These are phyloP conservation scores for Lycocerus yunnanus DNA, from an alignment of 2,888 invertebrate genomes.

Conservation along the genomic window DNA sequence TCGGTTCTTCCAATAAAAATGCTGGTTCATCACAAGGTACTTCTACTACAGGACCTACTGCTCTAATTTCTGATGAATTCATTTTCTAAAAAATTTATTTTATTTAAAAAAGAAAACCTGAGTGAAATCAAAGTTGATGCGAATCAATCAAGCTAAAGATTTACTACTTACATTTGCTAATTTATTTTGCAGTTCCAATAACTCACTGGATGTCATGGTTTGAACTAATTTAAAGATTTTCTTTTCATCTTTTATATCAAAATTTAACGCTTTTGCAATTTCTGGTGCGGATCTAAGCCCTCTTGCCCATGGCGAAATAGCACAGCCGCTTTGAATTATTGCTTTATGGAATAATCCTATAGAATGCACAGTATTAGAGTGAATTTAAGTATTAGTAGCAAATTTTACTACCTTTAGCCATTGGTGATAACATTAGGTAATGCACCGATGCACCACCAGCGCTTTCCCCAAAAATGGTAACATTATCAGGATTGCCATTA, in stretches of 20 bases:
- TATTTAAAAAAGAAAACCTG: background rate
- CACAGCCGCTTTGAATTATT: conserved; percentile 14
- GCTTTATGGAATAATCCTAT: conserved; percentile 14
- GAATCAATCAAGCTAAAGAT: background rate
- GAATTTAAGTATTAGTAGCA: background rate
- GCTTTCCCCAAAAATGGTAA: conserved; percentile 60
- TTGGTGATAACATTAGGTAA: conserved; percentile 57
- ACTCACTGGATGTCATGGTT: conserved; percentile 7
- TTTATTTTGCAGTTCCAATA: conserved; percentile 24
- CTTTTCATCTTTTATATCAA: conserved; percentile 39
- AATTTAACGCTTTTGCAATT: conserved; percentile 32
- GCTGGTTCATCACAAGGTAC: conserved; percentile 30
- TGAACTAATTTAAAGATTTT: conserved; percentile 51
- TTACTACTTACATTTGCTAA: conserved; percentile 25
- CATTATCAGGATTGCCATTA: conserved; percentile 59
- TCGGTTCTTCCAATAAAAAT: conserved; percentile 40
- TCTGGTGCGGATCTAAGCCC: conserved; percentile 46
- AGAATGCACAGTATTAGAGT: background rate
- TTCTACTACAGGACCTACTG: conserved; percentile 36
- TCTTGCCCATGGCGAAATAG: background rate
- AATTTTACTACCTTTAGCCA: conserved; percentile 48
- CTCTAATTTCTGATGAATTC: conserved; percentile 16
- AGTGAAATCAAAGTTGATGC: too few relatives aligned
- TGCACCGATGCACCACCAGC: conserved; percentile 59
- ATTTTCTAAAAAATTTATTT: background rate